These are phyloP conservation scores for Hetaerina titia DNA, from an alignment of 2,888 invertebrate species.

Conservation along the genomic window DNA sequence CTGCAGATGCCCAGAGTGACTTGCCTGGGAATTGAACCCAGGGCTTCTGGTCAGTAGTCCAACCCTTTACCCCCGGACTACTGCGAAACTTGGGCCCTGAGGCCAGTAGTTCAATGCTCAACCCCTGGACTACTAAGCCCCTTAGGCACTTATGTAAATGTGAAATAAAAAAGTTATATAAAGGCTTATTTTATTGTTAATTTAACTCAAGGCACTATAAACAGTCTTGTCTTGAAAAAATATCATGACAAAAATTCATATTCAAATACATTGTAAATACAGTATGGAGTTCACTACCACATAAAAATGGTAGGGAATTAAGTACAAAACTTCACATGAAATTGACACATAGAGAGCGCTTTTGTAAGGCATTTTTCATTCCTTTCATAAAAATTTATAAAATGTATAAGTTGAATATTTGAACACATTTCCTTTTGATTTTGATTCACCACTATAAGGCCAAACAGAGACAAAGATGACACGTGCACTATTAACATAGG, in stretches of 20 bases:
- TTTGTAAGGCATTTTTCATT: background rate
- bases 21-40: too few species aligned
- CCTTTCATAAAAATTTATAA: background rate
- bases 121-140: too few species aligned
- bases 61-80: too few species aligned
- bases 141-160: background rate
- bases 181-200: background rate
- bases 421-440: background rate
- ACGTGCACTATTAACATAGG: background rate
- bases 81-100: too few species aligned
- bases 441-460: background rate
- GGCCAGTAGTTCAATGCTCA: too few species aligned
- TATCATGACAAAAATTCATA: background rate
- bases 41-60: too few species aligned
- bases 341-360: constrained; percentile 57
- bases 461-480: too few species aligned
- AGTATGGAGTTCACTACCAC: constrained; percentile 5
- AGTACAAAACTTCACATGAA: constrained; percentile 54
- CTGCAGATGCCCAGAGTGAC: too few species aligned
- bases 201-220: background rate
- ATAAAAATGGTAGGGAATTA: constrained; percentile 40
- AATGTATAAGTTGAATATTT: background rate
- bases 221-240: constrained; percentile 4
- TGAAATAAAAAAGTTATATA: background rate
- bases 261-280: background rate